Base-by-base conservation (phyloP, 2,113 vertebrate genomes). In the Pseudopipra pipra region DNA sequence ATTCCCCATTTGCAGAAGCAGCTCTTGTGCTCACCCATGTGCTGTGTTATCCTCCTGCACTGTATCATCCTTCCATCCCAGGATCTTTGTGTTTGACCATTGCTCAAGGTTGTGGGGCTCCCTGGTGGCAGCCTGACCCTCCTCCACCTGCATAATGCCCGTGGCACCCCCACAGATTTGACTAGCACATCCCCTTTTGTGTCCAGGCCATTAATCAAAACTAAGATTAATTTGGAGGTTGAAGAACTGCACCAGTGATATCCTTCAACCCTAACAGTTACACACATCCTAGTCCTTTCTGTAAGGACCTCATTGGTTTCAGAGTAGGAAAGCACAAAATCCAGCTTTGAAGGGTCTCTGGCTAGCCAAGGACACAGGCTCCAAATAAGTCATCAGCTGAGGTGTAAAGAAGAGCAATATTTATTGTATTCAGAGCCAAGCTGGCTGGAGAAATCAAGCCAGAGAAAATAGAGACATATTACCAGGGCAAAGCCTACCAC, bases 401-500 rank as follows among this genome's bases (percentile, higher is more conserved):
- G 68, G 90, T 94, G 92, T 81, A 96, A 92, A 93, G 90, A 88
- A 81, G 61, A 93, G 56, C 55, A 93, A 80, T 94, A 95, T 95
- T 96, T 94, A 97, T 90, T 90, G 92, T 46, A 7, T 71, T 95
- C 68, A 67, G 73, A 85, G 76, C 65, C 68, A 81, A 76, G 88
- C 83, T 90, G 88, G 90, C 92, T 90, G 83, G 37, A 95, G 79
- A 94, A 95, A 96, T 96, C 95, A 88, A 92, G 88, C 71, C 80
- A 72, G 92, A 88, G 93, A 91, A 96, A 95, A 96, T 92, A 96
- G 85, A 96, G 95, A 97, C 88, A 86, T 88, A 95, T 97, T 94
- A 95, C 85, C 65, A 92, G 73, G 87, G 83, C 93, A 95, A 93
- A 96, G 83, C 85, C 90, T 90, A 74, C 88, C 1, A 14, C 90